These are phyloP conservation scores for Hirudinaria manillensis DNA, from an alignment of 2,888 invertebrate genomes.

Conservation along the genomic window DNA sequence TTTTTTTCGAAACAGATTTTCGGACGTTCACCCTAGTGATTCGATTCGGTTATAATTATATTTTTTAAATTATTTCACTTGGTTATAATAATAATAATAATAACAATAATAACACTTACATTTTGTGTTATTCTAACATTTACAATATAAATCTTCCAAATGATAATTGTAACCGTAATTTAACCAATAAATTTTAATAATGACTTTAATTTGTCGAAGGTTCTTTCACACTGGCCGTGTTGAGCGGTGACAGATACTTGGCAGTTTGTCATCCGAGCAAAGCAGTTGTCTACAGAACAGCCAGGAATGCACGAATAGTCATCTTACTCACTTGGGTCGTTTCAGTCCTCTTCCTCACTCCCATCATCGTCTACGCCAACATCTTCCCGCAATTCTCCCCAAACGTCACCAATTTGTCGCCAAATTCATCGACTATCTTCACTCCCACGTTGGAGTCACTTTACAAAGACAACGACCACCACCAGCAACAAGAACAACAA, in stretches of 20 bases:
- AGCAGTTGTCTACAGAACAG: constrained; percentile 49
- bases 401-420: neutral
- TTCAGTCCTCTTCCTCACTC: constrained; percentile 54
- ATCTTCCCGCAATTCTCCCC: neutral
- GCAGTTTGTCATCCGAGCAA: constrained; percentile 55
- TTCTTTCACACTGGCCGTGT: constrained; percentile 51
- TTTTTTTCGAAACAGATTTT: no score
- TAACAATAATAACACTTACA: no score
- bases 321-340: constrained; percentile 53
- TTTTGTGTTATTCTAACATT: no score
- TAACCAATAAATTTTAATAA: no score
- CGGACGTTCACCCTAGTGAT: no score
- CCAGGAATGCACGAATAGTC: constrained; percentile 48
- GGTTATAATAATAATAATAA: no score
- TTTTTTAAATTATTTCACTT: no score
- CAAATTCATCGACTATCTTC: neutral
- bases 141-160: no score
- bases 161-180: no score
- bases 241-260: constrained; percentile 54
- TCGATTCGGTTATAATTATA: no score
- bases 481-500: constrained; percentile 12
- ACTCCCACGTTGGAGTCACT: neutral
- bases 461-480: neutral
- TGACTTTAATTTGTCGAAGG: constrained; percentile 5
- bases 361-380: constrained; percentile 52